Evolutionary conservation across 2,888 invertebrate genomes (phyloP), one percentile per base, ranked within the genome.

Genomic region (Rhingia campestris): DNA sequence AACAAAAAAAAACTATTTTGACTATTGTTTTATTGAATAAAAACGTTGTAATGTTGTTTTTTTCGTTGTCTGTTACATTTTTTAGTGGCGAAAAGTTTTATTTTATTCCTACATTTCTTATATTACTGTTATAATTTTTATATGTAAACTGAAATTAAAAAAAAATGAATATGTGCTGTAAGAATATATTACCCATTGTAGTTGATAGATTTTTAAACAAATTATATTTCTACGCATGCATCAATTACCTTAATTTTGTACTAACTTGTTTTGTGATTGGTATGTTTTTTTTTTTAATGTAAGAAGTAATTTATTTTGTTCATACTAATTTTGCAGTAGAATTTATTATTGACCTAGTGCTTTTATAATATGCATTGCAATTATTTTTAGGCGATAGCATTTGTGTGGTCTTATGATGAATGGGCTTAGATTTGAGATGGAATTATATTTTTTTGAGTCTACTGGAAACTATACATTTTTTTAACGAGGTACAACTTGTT

Each of bases 31-130:
- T 49, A 51, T 32, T 51, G 5, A 14, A 33, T 41, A 6, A 47
- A 12, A 14, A 30, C 59, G 37, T 66, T 72, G 72, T 77, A 53
- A 73, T 82, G 53, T 74, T 80, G 53, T 70, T 64, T 64, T 75
- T 73, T 77, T 59, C 54, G 51, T 69, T 69, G 61, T 54, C 30
- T 30, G 32, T 39, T 54, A 22, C 66, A 69, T 64, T 81, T 85
- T 85, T 85, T 85, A 85, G 85, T 81, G 76, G 85, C 85, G 85
- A 85, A 85, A 47, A 32, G 56, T 73, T 53, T 63, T 33, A 51
- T 70, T 76, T 53, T 39, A 32, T 47, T 67, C 51, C 33, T 53
- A 6, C 75, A 72, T 22, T 47, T 79, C 39, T 69, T 47, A 49
- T 69, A 7, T 51, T 58, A 77, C 30, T 33, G 4, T 54, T 43